Evolutionary conservation across 2,888 invertebrate genomes (phyloP).

Genomic region (Pachydiplax longipennis): DNA sequence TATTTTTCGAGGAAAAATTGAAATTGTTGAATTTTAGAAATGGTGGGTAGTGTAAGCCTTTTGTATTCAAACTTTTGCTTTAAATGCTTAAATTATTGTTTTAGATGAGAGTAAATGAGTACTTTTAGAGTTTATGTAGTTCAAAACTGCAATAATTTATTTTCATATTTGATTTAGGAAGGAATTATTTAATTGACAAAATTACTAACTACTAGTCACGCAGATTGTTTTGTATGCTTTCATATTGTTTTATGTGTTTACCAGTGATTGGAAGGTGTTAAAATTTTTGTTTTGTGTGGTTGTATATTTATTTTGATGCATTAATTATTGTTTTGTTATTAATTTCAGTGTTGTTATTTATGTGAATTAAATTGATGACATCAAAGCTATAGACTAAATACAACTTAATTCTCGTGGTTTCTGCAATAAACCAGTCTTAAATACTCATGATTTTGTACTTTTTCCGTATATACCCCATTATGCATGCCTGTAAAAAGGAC

Average conservation of each 20-base stretch:
- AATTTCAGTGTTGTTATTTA: constrained; percentile 23
- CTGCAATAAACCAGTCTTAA: background rate
- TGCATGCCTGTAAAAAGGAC: too few species aligned
- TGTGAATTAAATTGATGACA: constrained; percentile 4
- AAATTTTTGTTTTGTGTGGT: background rate
- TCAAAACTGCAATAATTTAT: constrained; percentile 12
- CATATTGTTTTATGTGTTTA: constrained; percentile 15
- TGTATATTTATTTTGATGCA: constrained; percentile 14
- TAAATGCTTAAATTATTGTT: background rate
- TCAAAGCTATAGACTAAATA: background rate
- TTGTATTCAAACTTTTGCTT: constrained; percentile 6
- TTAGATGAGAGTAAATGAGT: background rate
- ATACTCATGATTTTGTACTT: background rate
- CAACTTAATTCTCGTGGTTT: background rate
- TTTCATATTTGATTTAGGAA: constrained; percentile 6
- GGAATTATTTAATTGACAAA: background rate
- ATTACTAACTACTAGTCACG: constrained; percentile 36
- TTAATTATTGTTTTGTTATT: constrained; percentile 25
- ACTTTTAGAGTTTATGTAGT: background rate
- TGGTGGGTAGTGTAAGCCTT: background rate
- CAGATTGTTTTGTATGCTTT: constrained; percentile 3
- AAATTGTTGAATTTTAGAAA: background rate
- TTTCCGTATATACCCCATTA: too few species aligned
- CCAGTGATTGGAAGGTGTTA: background rate
- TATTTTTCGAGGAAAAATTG: background rate